These are phyloP conservation scores for Myotis myotis DNA, from an alignment of 2,797 vertebrate genomes.

Conservation along the genomic window DNA sequence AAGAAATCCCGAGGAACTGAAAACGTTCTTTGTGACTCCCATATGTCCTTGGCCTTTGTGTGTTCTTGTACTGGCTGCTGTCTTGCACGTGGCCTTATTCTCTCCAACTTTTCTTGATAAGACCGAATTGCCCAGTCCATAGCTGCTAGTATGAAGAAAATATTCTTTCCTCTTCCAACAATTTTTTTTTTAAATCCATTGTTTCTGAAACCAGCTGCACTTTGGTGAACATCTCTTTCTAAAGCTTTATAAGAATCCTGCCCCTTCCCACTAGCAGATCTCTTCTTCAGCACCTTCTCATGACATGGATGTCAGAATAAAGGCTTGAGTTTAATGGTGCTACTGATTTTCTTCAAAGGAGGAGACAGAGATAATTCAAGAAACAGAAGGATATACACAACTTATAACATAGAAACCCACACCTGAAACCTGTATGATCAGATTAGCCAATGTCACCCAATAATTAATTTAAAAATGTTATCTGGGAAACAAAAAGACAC, in stretches of 20 bases:
- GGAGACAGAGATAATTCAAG: background rate
- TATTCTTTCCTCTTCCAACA: background rate
- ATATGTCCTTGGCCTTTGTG: background rate
- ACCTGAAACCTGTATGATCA: too few species aligned
- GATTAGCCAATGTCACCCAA: too few species aligned
- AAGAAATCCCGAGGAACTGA: background rate
- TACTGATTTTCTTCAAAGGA: background rate
- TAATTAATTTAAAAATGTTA: too few species aligned
- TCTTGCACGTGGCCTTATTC: background rate
- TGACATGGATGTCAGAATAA: background rate
- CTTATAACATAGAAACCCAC: too few species aligned
- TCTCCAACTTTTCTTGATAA: background rate
- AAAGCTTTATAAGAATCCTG: background rate
- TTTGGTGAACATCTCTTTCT: background rate
- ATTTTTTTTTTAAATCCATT: background rate
- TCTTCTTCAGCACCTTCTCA: background rate
- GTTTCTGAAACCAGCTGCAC: background rate
- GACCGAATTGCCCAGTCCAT: background rate
- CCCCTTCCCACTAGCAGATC: background rate
- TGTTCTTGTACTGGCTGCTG: background rate
- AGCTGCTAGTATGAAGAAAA: background rate
- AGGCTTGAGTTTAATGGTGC: background rate
- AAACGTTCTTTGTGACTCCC: background rate
- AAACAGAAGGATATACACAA: background rate
- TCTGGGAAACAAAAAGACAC: too few species aligned